A percentile compares a stretch with the other conserved stretches of the same genome.
Conservation (phyloP, 2,797 vertebrate genomes). For the Pelochelys cantorii region DNA sequence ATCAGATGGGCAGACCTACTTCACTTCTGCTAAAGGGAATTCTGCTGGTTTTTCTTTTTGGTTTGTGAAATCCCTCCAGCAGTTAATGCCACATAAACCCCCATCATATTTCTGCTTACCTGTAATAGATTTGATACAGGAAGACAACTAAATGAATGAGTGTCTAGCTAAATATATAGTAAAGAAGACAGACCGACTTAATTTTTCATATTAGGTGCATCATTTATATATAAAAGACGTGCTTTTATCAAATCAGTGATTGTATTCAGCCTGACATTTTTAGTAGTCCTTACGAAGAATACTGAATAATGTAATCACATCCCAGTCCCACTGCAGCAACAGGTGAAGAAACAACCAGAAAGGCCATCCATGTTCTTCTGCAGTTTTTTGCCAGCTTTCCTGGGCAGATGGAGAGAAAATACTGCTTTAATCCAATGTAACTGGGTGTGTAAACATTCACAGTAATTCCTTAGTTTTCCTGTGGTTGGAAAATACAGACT, state of each 20-base stretch:
- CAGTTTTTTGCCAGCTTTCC: constrained; percentile 20
- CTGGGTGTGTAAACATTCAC: constrained; percentile 28
- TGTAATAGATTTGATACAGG: constrained; percentile 54
- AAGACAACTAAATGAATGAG: constrained; percentile 49
- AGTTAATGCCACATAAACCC: constrained; percentile 38
- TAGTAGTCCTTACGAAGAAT: neutral
- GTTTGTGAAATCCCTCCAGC: constrained; percentile 33
- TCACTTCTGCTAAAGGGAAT: neutral
- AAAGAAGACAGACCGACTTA: constrained; percentile 49
- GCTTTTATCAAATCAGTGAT: constrained; percentile 8
- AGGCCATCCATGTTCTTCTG: neutral
- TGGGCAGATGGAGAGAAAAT: constrained; percentile 24
- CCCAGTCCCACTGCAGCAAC: constrained; percentile 11
- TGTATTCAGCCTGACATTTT: constrained; percentile 37
- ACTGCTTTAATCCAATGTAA: neutral
- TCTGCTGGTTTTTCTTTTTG: neutral
- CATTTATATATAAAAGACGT: constrained; percentile 40
- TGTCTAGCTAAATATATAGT: constrained; percentile 33
- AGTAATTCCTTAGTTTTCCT: constrained; percentile 70
- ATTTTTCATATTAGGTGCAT: constrained; percentile 46
- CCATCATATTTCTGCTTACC: constrained; percentile 47
- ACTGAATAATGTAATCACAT: neutral
- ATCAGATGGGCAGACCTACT: neutral
- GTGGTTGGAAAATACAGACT: constrained; percentile 77
- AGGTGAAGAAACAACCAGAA: constrained; percentile 5